Evolutionary conservation across 2,888 invertebrate species (phyloP).

Genomic region (Trichopoda pennipes): DNA sequence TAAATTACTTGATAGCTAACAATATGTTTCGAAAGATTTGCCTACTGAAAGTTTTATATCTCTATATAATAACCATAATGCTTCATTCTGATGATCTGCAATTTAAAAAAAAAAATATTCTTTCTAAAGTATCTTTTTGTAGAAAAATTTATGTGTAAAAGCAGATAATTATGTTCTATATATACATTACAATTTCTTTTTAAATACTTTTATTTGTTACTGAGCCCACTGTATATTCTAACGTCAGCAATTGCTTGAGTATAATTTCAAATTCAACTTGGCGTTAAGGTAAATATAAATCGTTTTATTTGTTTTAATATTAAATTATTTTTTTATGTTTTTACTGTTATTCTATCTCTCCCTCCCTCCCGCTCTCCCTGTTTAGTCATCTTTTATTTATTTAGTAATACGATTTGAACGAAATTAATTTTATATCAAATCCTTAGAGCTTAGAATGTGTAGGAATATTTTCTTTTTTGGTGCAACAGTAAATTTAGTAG

Average conservation of each 20-base stretch:
- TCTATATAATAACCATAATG: no score
- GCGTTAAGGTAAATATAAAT: constrained; percentile 65
- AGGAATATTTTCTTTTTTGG: constrained; percentile 2
- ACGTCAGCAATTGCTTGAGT: constrained; percentile 27
- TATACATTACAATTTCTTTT: no score
- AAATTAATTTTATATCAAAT: constrained; percentile 69
- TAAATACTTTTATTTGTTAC: no score
- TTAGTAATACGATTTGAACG: constrained; percentile 67
- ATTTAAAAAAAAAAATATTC: no score
- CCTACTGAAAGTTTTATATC: no score
- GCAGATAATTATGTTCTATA: no score
- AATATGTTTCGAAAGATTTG: no score
- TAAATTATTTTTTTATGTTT: constrained; percentile 52
- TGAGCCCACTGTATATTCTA: constrained; percentile 32
- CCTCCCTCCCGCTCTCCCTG: no score
- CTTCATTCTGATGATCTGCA: no score
- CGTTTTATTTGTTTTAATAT: constrained; percentile 66
- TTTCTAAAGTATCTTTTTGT: no score
- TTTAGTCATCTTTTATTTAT: constrained; percentile 63
- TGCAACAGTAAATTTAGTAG: constrained; percentile 7
- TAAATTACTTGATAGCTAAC: no score
- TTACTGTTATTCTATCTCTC: constrained; percentile 9
- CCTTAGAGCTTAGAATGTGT: constrained; percentile 62
- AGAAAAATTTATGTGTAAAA: no score
- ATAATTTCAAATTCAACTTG: constrained; percentile 55